Evolutionary conservation across 2,888 invertebrate genomes (phyloP).

Genomic region (Endotricha flammealis): DNA sequence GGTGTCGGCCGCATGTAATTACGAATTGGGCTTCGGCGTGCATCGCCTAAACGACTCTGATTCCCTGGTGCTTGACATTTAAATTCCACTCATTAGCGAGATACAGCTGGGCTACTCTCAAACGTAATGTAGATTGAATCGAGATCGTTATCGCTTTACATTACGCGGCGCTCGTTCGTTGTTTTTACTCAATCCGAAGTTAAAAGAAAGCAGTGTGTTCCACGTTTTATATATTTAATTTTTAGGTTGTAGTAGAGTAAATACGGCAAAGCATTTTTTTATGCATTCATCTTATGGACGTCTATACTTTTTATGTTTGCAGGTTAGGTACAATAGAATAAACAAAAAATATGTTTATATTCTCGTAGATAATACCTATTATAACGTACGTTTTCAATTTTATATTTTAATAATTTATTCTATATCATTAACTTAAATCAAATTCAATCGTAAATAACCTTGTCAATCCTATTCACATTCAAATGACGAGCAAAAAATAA

Average conservation of each 20-base stretch:
- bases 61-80: conserved; percentile 35
- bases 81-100: conserved; percentile 35
- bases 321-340: too few relatives aligned
- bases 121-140: conserved; percentile 23
- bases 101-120: conserved; percentile 28
- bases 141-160: conserved; percentile 24
- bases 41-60: conserved; percentile 35
- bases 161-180: conserved; percentile 19
- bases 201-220: conserved; percentile 10
- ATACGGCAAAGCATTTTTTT: too few relatives aligned
- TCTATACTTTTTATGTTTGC: too few relatives aligned
- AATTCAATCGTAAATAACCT: conserved; percentile 28
- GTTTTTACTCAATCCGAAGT: conserved; percentile 18
- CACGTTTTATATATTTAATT: conserved; percentile 5
- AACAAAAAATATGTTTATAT: too few relatives aligned
- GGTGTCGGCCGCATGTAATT: conserved; percentile 49
- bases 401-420: conserved; percentile 13
- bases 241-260: conserved; percentile 1
- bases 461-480: conserved; percentile 48
- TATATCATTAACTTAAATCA: conserved; percentile 22
- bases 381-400: too few relatives aligned
- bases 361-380: too few relatives aligned
- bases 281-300: too few relatives aligned
- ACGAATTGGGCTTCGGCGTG: conserved; percentile 45
- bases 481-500: conserved; percentile 42